phyloP scores from a whole-genome alignment of 2,888 invertebrate genomes.

The Sepiola atlantica region DNA sequence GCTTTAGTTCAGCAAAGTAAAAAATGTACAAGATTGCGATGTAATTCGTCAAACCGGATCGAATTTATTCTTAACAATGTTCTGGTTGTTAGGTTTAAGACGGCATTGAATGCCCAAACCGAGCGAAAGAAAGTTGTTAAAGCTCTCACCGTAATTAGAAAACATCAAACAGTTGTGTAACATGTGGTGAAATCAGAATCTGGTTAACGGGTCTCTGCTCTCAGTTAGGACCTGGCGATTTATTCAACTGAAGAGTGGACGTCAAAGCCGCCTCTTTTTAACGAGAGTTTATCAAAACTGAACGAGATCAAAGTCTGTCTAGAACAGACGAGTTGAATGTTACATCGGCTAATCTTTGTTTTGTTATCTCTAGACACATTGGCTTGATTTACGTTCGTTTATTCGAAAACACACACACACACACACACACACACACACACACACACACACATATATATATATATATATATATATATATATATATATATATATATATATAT shows the following conservation, averaged over 20 bases:
- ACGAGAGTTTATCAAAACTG: neutral
- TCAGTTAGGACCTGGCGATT: neutral
- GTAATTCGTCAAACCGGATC: neutral
- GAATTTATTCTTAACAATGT: neutral
- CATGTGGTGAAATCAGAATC: neutral
- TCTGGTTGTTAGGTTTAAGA: neutral
- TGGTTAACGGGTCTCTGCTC: neutral
- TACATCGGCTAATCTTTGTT: neutral
- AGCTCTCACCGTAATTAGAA: neutral
- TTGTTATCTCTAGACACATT: neutral
- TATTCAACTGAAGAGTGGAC: neutral
- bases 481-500: no score
- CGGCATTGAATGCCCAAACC: neutral
- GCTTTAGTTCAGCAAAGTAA: neutral
- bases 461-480: no score
- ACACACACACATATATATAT: no score
- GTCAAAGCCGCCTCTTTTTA: neutral
- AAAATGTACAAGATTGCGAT: neutral
- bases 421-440: no score
- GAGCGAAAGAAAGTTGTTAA: neutral
- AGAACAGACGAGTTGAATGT: neutral
- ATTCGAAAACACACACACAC: no score
- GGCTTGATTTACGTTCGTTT: neutral
- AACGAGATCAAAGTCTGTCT: neutral
- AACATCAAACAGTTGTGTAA: neutral